A percentile compares a stretch with the other conserved stretches of the same genome.
phyloP scores from a whole-genome alignment of 2,888 invertebrate genomes.

The Trissolcus japonicus region DNA sequence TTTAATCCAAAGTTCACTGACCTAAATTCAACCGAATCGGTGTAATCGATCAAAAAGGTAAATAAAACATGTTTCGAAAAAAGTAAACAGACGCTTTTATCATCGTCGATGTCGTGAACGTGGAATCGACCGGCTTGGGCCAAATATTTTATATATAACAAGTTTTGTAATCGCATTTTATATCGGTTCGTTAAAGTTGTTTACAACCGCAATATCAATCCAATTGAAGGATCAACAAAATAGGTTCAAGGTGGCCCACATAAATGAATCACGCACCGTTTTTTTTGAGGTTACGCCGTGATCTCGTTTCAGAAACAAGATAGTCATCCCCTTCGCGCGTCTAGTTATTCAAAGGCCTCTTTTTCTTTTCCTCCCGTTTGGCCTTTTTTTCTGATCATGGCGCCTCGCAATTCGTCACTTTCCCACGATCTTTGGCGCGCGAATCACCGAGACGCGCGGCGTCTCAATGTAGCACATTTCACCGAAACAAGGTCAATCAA shows the following conservation, averaged over 20 bases:
- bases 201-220: too few species aligned
- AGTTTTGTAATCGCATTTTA: too few species aligned
- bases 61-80: too few species aligned
- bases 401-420: slow-evolving; percentile 24
- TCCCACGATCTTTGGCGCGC: slow-evolving; percentile 39
- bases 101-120: too few species aligned
- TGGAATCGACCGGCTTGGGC: too few species aligned
- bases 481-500: slow-evolving; percentile 41
- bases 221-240: background rate
- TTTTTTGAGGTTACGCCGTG: background rate
- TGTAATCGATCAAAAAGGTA: too few species aligned
- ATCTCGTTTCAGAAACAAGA: slow-evolving; percentile 8
- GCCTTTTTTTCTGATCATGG: slow-evolving; percentile 12
- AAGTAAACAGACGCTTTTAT: too few species aligned
- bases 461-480: slow-evolving; percentile 12
- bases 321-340: slow-evolving; percentile 2
- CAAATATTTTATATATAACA: too few species aligned
- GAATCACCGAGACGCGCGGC: slow-evolving; percentile 6
- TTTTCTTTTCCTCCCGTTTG: slow-evolving; percentile 5
- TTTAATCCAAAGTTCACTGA: too few species aligned
- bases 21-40: too few species aligned
- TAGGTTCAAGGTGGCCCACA: background rate
- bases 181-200: background rate
- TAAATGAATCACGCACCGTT: background rate
- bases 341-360: slow-evolving; percentile 6